Percentiles rank a stretch among this genome's conserved stretches.
These are phyloP conservation scores for Dione juno DNA, from an alignment of 2,888 invertebrate species.

Conservation along the genomic window DNA sequence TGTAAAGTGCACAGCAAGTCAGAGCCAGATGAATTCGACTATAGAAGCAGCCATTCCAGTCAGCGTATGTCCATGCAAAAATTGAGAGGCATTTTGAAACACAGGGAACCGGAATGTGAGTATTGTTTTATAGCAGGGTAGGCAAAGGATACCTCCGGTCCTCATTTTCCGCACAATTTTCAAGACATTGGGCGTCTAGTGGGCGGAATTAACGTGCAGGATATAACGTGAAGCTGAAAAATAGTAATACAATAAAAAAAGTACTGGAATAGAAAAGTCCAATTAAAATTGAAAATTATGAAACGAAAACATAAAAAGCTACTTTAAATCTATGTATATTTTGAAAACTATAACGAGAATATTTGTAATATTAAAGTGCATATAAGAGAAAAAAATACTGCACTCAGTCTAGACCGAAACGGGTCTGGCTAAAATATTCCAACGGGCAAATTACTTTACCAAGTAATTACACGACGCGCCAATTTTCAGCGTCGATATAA, in stretches of 20 bases:
- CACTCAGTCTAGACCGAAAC: neutral
- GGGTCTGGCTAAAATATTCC: constrained; percentile 1
- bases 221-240: too few relatives aligned
- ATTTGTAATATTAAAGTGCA: too few relatives aligned
- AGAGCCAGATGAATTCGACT: constrained; percentile 59
- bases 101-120: constrained; percentile 52
- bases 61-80: constrained; percentile 49
- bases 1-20: constrained; percentile 60
- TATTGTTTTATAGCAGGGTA: neutral
- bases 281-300: too few relatives aligned
- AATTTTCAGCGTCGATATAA: constrained; percentile 38
- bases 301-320: too few relatives aligned
- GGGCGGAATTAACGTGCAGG: too few relatives aligned
- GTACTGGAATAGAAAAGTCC: too few relatives aligned
- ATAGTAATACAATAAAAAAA: too few relatives aligned
- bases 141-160: too few relatives aligned
- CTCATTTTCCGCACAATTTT: too few relatives aligned
- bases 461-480: constrained; percentile 38
- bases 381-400: neutral
- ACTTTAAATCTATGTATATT: too few relatives aligned
- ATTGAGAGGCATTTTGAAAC: constrained; percentile 63
- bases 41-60: constrained; percentile 47
- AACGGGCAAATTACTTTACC: constrained; percentile 33
- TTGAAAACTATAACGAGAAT: too few relatives aligned
- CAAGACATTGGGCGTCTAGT: too few relatives aligned